Conservation (phyloP, 2,888 invertebrate species). For the Apamea monoglypha region DNA sequence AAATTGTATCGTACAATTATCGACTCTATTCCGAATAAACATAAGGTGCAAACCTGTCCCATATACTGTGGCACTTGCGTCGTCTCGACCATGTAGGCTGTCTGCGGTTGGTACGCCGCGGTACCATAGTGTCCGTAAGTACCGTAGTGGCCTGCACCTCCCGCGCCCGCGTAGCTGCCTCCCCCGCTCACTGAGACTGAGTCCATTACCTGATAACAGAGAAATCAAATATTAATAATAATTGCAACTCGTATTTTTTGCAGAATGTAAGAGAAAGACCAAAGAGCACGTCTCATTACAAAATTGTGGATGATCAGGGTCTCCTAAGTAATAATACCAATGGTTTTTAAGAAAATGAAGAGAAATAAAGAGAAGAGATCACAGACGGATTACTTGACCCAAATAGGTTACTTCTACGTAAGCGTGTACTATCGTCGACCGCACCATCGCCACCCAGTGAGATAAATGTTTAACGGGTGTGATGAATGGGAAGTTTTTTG, state of each 20-base stretch:
- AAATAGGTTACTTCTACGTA: not conserved
- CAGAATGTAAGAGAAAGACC: not conserved
- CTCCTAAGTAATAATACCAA: not conserved
- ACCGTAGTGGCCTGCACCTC: constrained; percentile 85
- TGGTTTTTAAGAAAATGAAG: not conserved
- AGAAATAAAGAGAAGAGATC: not conserved
- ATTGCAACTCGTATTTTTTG: not conserved
- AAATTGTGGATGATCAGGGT: not conserved
- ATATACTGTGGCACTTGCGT: constrained; percentile 87
- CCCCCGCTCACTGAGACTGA: constrained; percentile 86
- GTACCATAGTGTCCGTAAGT: constrained; percentile 88
- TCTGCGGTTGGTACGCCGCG: constrained; percentile 85
- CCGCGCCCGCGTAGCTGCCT: constrained; percentile 81
- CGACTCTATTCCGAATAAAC: rapidly evolving
- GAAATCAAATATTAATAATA: not conserved
- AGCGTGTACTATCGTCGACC: not conserved
- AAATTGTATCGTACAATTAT: not conserved
- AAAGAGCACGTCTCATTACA: not conserved
- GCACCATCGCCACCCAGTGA: not conserved
- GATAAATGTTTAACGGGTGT: not conserved
- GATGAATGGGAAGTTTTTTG: too few species aligned
- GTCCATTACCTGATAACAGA: constrained; percentile 83
- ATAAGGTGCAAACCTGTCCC: constrained; percentile 81
- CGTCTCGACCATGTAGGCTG: constrained; percentile 87
- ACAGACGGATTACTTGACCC: not conserved